These are phyloP conservation scores for Allolobophora icterica DNA, from an alignment of 2,888 invertebrate species.

Conservation along the genomic window DNA sequence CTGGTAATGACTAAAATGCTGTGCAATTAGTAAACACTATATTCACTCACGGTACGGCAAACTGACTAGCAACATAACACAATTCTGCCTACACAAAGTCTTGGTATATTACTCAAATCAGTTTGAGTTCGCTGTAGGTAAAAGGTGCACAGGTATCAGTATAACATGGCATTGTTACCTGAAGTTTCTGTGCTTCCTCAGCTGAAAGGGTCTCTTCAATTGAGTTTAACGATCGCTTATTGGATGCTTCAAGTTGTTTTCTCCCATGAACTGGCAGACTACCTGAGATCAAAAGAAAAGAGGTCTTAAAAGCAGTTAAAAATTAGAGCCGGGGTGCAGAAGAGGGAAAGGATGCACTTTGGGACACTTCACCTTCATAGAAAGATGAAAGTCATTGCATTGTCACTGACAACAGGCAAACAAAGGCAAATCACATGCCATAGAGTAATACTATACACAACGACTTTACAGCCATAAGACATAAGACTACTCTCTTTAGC, in stretches of 20 bases:
- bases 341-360: not conserved
- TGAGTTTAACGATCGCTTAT: not conserved
- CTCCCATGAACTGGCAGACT: not conserved
- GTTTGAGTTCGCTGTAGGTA: not conserved
- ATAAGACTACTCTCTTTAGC: no score
- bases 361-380: not conserved
- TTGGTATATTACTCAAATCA: no score
- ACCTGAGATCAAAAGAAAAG: not conserved
- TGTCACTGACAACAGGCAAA: not conserved
- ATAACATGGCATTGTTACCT: not conserved
- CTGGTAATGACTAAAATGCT: not conserved
- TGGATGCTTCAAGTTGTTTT: not conserved
- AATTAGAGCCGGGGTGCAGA: no score
- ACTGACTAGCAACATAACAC: not conserved
- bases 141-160: not conserved
- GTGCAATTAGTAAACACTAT: not conserved
- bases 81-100: no score
- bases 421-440: constrained; percentile 7
- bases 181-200: not conserved
- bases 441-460: not conserved
- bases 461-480: not conserved
- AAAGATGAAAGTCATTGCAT: not conserved
- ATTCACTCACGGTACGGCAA: not conserved
- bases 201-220: not conserved
- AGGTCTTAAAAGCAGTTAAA: not conserved